A percentile compares a stretch with the other conserved stretches of the same genome.
These are phyloP conservation scores for Timema podura DNA, from an alignment of 2,888 invertebrate genomes.

Conservation along the genomic window DNA sequence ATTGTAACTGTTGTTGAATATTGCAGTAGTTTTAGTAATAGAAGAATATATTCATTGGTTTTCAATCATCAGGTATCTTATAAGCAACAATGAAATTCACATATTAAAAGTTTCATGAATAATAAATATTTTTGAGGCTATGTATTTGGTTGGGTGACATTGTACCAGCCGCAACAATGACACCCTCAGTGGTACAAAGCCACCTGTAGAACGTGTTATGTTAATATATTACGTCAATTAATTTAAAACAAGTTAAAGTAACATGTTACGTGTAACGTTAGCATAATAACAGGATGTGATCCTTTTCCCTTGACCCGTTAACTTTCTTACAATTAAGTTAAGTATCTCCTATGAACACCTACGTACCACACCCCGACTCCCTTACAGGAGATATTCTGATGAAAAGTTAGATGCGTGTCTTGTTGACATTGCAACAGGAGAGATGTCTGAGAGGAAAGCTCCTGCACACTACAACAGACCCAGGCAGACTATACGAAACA, in stretches of 20 bases:
- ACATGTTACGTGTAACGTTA: too few species aligned
- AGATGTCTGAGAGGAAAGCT: conserved; percentile 10
- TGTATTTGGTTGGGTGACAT: background rate
- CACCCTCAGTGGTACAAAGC: conserved; percentile 4
- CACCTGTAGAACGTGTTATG: background rate
- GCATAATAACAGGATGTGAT: too few species aligned
- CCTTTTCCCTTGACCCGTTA: too few species aligned
- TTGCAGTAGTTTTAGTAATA: background rate
- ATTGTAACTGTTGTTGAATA: background rate
- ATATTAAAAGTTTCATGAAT: background rate
- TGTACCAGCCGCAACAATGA: conserved; percentile 4
- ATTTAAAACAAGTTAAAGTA: too few species aligned
- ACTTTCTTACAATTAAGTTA: too few species aligned
- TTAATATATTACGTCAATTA: too few species aligned
- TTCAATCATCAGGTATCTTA: background rate
- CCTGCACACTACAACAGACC: conserved; percentile 5
- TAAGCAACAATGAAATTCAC: background rate
- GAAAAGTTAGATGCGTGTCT: too few species aligned
- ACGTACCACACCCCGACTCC: conserved; percentile 6
- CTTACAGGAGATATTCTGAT: conserved; percentile 5
- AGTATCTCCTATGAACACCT: background rate
- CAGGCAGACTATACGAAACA: conserved; percentile 11
- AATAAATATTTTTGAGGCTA: background rate
- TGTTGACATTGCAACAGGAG: conserved; percentile 12
- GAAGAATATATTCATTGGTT: background rate